Evolutionary conservation across 2,797 vertebrate species (phyloP).

Genomic region (Chiloscyllium punctatum): DNA sequence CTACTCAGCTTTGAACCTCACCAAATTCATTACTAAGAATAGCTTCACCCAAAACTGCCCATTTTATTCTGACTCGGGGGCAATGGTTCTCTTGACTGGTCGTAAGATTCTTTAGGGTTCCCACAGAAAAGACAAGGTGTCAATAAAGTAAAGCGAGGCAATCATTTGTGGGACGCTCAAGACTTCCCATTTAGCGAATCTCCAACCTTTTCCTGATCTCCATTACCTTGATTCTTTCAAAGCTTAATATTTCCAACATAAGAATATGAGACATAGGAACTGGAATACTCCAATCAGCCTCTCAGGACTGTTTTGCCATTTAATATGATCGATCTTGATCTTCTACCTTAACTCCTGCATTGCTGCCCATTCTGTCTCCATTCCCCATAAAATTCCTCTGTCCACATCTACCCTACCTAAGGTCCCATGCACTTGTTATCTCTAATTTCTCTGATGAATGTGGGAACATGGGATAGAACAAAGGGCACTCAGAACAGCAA

Average conservation of each 20-base stretch:
- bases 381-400: neutral
- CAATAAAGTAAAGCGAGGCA: neutral
- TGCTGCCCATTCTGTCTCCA: neutral
- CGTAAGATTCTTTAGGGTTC: neutral
- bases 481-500: neutral
- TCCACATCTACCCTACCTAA: neutral
- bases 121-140: neutral
- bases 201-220: too few species aligned
- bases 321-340: neutral
- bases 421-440: neutral
- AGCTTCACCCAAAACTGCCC: neutral
- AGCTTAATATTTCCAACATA: neutral
- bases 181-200: neutral
- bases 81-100: neutral
- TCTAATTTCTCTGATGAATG: neutral
- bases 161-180: neutral
- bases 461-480: neutral
- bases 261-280: too few species aligned
- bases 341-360: neutral
- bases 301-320: neutral
- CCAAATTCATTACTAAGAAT: neutral
- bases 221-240: neutral
- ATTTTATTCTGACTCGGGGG: neutral
- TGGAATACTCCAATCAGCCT: too few species aligned
- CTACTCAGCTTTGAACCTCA: neutral